Conservation (phyloP, 2,113 vertebrate species). For the Echinops telfairi region DNA sequence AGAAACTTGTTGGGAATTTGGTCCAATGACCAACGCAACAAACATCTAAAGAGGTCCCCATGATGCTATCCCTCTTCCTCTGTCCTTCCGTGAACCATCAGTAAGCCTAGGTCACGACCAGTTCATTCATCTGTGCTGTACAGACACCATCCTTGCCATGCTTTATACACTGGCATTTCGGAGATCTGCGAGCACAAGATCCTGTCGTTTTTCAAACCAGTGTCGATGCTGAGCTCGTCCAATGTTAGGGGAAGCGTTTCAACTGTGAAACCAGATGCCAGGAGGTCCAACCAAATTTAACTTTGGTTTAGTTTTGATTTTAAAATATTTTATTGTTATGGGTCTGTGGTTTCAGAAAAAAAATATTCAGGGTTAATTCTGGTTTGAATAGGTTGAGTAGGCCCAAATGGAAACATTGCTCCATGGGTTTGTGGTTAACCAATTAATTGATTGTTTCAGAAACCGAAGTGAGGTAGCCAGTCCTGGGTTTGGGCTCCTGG, state of each 20-base stretch:
- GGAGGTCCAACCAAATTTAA: background rate
- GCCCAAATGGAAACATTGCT: constrained; percentile 24
- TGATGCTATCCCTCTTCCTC: background rate
- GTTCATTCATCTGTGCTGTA: background rate
- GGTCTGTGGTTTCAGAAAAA: background rate
- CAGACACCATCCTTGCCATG: background rate
- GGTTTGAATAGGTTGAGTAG: background rate
- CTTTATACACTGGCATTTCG: background rate
- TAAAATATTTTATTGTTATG: background rate
- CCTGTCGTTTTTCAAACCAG: background rate
- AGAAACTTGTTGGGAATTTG: background rate
- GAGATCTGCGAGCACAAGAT: background rate
- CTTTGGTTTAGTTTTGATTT: background rate
- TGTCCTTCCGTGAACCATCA: background rate
- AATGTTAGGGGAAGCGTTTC: background rate
- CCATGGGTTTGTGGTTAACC: constrained; percentile 15
- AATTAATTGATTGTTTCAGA: constrained; percentile 10
- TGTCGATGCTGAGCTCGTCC: background rate
- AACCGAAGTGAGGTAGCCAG: background rate
- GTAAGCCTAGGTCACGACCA: background rate
- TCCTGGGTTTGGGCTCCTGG: background rate
- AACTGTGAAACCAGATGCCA: background rate
- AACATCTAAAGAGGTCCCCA: background rate
- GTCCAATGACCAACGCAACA: background rate
- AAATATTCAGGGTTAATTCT: background rate